Evolutionary conservation across 2,888 invertebrate species (phyloP).

Genomic region (Drosophila emarginata): DNA sequence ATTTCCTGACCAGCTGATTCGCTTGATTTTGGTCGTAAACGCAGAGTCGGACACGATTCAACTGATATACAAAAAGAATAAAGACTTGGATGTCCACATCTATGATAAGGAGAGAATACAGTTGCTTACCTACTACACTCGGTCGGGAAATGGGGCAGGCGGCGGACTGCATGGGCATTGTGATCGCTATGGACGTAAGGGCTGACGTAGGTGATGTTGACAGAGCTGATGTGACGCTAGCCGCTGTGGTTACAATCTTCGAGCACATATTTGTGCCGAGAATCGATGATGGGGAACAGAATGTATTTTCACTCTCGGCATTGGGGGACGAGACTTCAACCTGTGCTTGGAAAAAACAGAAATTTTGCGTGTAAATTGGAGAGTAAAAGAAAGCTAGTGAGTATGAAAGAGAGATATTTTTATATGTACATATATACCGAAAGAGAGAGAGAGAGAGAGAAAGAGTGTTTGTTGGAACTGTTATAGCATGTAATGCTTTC

Average conservation of each 20-base stretch:
- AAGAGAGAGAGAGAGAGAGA: not conserved
- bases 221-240: constrained; percentile 79
- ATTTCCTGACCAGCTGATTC: constrained; percentile 54
- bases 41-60: constrained; percentile 70
- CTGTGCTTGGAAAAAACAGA: constrained; percentile 50
- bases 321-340: constrained; percentile 83
- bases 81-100: not conserved
- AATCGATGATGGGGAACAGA: constrained; percentile 82
- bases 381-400: not conserved
- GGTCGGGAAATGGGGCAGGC: not conserved
- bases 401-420: not conserved
- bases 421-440: not conserved
- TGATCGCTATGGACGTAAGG: constrained; percentile 46
- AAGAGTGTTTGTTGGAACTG: constrained; percentile 1
- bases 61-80: constrained; percentile 37
- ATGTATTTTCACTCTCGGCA: constrained; percentile 82
- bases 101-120: not conserved
- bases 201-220: constrained; percentile 68
- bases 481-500: constrained; percentile 25
- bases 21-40: constrained; percentile 73
- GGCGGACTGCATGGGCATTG: constrained; percentile 22
- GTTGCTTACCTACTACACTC: not conserved
- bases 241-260: constrained; percentile 81
- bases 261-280: constrained; percentile 82
- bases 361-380: not conserved